Conservation (phyloP, 2,113 vertebrate genomes). For the Condylura cristata region DNA sequence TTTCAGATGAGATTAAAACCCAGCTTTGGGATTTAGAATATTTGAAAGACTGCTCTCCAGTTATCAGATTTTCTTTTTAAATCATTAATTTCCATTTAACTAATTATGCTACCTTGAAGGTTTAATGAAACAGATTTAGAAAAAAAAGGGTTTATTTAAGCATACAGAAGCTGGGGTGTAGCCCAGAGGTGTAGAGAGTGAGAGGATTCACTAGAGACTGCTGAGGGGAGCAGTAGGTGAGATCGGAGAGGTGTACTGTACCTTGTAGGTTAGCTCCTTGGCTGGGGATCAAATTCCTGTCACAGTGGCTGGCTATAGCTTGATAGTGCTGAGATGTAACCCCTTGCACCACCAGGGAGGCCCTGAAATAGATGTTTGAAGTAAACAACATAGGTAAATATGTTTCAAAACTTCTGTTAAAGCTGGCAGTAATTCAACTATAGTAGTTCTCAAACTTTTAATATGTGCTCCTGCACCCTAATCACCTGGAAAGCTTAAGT, state of each 20-base stretch:
- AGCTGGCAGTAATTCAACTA: not conserved
- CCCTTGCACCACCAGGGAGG: too few species aligned
- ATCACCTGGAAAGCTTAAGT: slow-evolving; percentile 32
- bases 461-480: not conserved
- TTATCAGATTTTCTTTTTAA: slow-evolving; percentile 2
- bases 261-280: too few species aligned
- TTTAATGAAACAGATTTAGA: not conserved
- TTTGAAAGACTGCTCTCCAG: not conserved
- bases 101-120: not conserved
- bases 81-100: not conserved
- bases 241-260: too few species aligned
- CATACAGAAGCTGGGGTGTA: too few species aligned
- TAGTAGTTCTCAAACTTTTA: not conserved
- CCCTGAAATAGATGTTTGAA: slow-evolving; percentile 33
- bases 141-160: too few species aligned
- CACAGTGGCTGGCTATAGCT: too few species aligned
- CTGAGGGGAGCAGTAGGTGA: too few species aligned
- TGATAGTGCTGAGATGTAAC: too few species aligned
- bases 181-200: too few species aligned
- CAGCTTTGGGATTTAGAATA: slow-evolving; percentile 26
- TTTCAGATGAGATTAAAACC: not conserved
- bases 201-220: too few species aligned
- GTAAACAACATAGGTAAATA: slow-evolving; percentile 28
- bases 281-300: too few species aligned
- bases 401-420: slow-evolving; percentile 20